Base-by-base conservation (phyloP, 2,797 vertebrate species). In the Emys orbicularis region DNA sequence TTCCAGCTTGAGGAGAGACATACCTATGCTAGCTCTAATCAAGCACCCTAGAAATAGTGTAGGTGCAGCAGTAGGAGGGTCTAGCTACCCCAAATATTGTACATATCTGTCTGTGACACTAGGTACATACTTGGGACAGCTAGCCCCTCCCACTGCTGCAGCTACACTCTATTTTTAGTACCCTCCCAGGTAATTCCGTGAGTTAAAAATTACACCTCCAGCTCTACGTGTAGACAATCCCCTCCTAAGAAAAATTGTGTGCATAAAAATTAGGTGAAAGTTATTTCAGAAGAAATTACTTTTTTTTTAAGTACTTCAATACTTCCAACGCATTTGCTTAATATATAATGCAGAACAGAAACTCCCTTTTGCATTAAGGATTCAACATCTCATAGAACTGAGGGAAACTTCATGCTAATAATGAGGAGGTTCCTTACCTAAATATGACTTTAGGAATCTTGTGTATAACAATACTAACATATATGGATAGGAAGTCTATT, bases 291-390 rank as follows among this genome's bases (percentile, higher is more conserved):
- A 87, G 90, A 87, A 76, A 85, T 79, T 47, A 91, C n/a, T 44
- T 41, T 59, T 23, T 23, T 21, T n/a, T 56, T 86, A 93, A 84
- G 86, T 86, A n/a, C 34, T 54, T 87, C n/a, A 8, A 41, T 72
- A 91, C 41, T 80, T 91, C 89, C 80, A 57, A 37, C 86, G 31
- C 90, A 83, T 92, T 92, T 94, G 18, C 52, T 84, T 80, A 47
- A 52, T 18, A 34, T 44, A 92, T 76, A 47, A 5, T 82, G 18
- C 12, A n/a, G 80, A 88, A 92, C 34, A n/a, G 92, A 90, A 93
- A 83, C 23, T 86, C 25, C 34, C 0, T 50, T 57, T 87, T 87
- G 29, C 37, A 87, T 61, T 47, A 84, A 94, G 95, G 84, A 77
- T 53, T 96, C 81, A 87, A 84, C 81, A 79, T 37, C 49, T 80